Evolutionary conservation across 2,888 invertebrate species (phyloP).

Genomic region (Phrixothrix hirtus): DNA sequence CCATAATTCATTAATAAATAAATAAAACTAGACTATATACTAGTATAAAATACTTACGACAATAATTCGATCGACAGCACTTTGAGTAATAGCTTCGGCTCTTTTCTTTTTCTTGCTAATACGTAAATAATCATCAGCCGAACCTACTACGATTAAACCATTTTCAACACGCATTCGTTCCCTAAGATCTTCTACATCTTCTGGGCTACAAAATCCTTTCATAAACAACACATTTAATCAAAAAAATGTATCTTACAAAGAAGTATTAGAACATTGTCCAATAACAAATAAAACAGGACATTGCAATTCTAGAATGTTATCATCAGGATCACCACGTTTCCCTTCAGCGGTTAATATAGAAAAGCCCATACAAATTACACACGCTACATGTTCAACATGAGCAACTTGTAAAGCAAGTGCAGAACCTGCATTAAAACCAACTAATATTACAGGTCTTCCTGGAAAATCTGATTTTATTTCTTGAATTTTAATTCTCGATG

Average conservation of each 20-base stretch:
- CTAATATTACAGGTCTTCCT: constrained; percentile 71
- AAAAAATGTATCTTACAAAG: constrained; percentile 59
- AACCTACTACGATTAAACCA: constrained; percentile 75
- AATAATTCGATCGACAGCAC: constrained; percentile 77
- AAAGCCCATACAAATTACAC: constrained; percentile 78
- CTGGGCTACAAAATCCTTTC: constrained; percentile 64
- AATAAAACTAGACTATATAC: not conserved
- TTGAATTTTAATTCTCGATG: constrained; percentile 71
- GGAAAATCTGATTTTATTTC: constrained; percentile 70
- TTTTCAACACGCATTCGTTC: constrained; percentile 78
- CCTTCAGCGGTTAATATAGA: constrained; percentile 75
- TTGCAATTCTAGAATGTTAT: constrained; percentile 71
- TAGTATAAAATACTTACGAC: constrained; percentile 57
- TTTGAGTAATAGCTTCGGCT: constrained; percentile 76
- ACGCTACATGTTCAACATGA: constrained; percentile 70
- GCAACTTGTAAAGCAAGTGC: constrained; percentile 76
- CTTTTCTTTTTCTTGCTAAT: constrained; percentile 71
- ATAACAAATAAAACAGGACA: constrained; percentile 78
- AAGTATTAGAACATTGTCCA: constrained; percentile 72
- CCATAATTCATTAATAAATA: not conserved
- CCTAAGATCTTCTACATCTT: constrained; percentile 77
- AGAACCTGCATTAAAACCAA: constrained; percentile 78
- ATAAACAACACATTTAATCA: too few relatives aligned
- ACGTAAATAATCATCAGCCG: constrained; percentile 75
- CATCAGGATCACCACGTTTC: constrained; percentile 73